Percentiles rank a stretch among this genome's conserved stretches.
Evolutionary conservation across 2,888 invertebrate genomes (phyloP).

Genomic region (Apodemia duryi): DNA sequence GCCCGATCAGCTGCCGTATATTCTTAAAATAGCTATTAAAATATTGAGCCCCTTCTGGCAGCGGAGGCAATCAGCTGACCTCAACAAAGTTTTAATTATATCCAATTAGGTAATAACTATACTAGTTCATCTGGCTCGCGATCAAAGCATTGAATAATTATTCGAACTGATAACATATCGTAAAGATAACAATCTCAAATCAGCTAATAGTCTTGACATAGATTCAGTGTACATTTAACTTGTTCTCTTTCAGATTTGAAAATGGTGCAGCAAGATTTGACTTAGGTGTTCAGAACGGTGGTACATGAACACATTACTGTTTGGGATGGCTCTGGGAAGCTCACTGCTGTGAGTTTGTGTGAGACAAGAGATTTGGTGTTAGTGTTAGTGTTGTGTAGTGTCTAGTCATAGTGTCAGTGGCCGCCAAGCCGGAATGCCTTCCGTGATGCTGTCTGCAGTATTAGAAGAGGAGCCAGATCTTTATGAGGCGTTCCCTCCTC

Average conservation of each 20-base stretch:
- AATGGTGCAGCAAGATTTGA: conserved; percentile 80
- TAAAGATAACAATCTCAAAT: conserved; percentile 34
- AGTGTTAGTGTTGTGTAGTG: conserved; percentile 68
- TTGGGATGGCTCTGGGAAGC: conserved; percentile 59
- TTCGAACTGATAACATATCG: conserved; percentile 51
- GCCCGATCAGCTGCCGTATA: conserved; percentile 68
- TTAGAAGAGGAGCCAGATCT: conserved; percentile 87
- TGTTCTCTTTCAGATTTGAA: conserved; percentile 69
- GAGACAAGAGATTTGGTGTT: conserved; percentile 48
- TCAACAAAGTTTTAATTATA: conserved; percentile 64
- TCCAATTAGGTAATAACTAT: conserved; percentile 62
- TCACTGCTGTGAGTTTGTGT: conserved; percentile 61
- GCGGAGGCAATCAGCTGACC: conserved; percentile 72
- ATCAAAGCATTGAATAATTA: conserved; percentile 46
- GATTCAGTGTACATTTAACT: conserved; percentile 49
- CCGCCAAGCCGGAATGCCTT: conserved; percentile 71
- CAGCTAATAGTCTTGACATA: conserved; percentile 43
- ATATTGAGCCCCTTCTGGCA: conserved; percentile 73
- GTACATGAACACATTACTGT: conserved; percentile 43
- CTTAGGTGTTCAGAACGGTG: conserved; percentile 52
- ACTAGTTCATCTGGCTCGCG: conserved; percentile 44
- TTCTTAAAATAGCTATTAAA: conserved; percentile 76
- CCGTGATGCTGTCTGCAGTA: conserved; percentile 86
- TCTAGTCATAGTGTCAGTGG: conserved; percentile 59
- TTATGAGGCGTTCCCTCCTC: conserved; percentile 88